Base-by-base conservation (phyloP, 64 coral and sea anemone genomes). In the Orbicella faveolata region DNA sequence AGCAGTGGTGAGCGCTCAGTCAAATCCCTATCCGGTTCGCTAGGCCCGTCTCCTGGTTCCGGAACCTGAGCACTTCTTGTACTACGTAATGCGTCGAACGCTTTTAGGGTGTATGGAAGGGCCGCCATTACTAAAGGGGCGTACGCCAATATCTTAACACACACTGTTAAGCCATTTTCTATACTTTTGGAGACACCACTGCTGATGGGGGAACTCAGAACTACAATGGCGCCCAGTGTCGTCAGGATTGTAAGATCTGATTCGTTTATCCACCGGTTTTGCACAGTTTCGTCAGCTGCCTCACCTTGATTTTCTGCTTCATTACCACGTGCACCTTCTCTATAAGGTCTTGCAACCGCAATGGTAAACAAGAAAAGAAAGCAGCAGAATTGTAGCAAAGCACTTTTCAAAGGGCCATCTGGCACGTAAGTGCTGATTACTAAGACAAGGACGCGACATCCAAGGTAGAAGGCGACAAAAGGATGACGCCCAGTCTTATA, bases 381-480 rank as follows among this genome's bases (percentile, higher is more conserved):
- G 53, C 94, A 96, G 8, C 73, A 77, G 20, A 44, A 62, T 66
- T 93, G 77, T 4, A 93, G 61, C 51, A 93, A 30, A 78, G 54
- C 64, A 21, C 64, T 53, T 53, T 89, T 86, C 9, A 76, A 12
- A 12, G 90, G 9, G 8, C 87, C 74, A n/a, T 9, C 4, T 20
- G 81, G 87, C 4, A 93, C 19, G 20, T 80, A 96, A 36, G 69
- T 90, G 63, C 64, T 75, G 13, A 96, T 20, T 2, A 76, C 2
- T 19, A 96, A 62, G 15, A 96, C 34, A 8, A 61, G 9, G 9
- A 96, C 65, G 0, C 94, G 87, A 34, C 88, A 61, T 0, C 90
- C 37, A 51, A 96, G 93, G 72, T 96, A 96, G 30, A 90, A 96
- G 18, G 90, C 87, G 0, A 79, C 83, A 66, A 87, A 96, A 87